Conservation (phyloP, 2,113 vertebrate genomes). For the Hemiscyllium ocellatum region DNA sequence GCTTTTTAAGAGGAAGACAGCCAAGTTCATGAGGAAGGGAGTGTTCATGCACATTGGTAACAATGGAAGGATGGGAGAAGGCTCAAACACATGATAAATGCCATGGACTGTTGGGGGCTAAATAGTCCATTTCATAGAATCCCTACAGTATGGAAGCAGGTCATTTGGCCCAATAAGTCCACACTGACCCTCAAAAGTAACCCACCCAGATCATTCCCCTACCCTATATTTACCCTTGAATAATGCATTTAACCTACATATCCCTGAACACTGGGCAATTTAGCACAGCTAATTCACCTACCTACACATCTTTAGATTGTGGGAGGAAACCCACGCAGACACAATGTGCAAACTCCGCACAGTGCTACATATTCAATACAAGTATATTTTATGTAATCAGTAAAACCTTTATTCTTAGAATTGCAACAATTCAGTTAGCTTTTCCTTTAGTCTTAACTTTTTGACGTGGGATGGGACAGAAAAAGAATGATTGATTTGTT, state of each 20-base stretch:
- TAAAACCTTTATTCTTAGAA: background rate
- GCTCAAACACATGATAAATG: background rate
- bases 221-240: too few species aligned
- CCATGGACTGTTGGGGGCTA: background rate
- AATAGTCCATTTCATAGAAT: background rate
- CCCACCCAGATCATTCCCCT: too few species aligned
- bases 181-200: too few species aligned
- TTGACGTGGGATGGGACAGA: background rate
- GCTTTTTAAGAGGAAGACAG: background rate
- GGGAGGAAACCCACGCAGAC: too few species aligned
- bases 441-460: background rate
- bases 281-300: too few species aligned
- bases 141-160: too few species aligned
- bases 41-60: background rate
- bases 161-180: too few species aligned
- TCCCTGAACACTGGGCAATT: too few species aligned
- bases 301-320: too few species aligned
- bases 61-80: background rate
- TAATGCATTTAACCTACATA: too few species aligned
- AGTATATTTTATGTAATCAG: background rate
- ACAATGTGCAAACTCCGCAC: too few species aligned
- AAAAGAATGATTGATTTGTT: too few species aligned
- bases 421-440: background rate
- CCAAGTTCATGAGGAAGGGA: background rate
- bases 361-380: background rate